Conservation (phyloP, 2,113 vertebrate species). For the Polypterus bichir region DNA sequence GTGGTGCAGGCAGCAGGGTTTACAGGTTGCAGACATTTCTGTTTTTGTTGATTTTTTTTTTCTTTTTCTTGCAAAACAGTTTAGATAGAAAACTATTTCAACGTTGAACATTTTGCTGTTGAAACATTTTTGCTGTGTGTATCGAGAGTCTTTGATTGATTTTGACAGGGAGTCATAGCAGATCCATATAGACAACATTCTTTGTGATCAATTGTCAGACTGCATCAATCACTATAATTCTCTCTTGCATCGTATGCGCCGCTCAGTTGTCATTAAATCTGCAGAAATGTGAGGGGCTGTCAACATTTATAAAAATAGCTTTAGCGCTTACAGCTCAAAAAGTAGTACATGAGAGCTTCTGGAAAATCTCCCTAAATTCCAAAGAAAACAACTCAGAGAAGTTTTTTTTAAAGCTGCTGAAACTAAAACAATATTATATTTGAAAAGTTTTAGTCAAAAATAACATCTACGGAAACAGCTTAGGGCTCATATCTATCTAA, state of each 20-base stretch:
- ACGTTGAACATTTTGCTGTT: constrained; percentile 33
- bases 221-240: constrained; percentile 38
- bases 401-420: constrained; percentile 36
- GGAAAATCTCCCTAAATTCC: constrained; percentile 25
- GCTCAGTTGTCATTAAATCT: constrained; percentile 5
- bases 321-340: constrained; percentile 28
- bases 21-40: background rate
- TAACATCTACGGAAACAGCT: constrained; percentile 25
- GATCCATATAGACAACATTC: constrained; percentile 45
- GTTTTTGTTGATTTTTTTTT: constrained; percentile 5
- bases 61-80: constrained; percentile 31
- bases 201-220: constrained; percentile 45
- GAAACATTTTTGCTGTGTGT: constrained; percentile 42
- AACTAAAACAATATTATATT: constrained; percentile 39
- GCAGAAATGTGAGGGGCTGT: constrained; percentile 21
- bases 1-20: background rate
- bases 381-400: constrained; percentile 26
- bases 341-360: constrained; percentile 22
- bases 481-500: background rate
- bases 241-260: background rate
- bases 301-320: constrained; percentile 27
- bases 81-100: constrained; percentile 34
- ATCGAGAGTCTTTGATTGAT: constrained; percentile 37
- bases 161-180: constrained; percentile 42
- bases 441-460: constrained; percentile 38